Percentiles rank a stretch among this genome's conserved stretches.
Conservation (phyloP, 2,797 vertebrate species). For the Platalea minor region DNA sequence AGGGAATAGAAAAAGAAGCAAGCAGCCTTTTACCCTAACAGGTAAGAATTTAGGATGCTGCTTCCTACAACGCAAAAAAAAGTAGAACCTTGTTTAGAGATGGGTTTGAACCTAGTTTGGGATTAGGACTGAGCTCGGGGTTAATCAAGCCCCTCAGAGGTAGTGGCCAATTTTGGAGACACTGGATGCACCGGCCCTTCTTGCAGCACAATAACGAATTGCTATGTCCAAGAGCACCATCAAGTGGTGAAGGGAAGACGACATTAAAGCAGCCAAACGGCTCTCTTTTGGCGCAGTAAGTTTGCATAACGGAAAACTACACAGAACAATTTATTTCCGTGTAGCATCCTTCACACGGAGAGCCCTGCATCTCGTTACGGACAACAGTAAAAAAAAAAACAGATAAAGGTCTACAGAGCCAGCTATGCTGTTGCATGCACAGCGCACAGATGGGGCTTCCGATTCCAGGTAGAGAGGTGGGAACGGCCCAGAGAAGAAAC, state of each 20-base stretch:
- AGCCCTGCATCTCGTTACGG: not conserved
- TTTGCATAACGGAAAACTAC: not conserved
- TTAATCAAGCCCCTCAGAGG: not conserved
- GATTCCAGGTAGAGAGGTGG: not conserved
- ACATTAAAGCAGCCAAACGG: not conserved
- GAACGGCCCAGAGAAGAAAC: not conserved
- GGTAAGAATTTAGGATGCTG: not conserved
- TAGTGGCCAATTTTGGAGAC: not conserved
- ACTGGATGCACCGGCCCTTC: not conserved
- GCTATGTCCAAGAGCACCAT: slow-evolving; percentile 69
- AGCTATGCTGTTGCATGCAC: rapidly evolving
- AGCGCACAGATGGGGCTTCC: not conserved
- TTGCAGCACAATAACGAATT: not conserved
- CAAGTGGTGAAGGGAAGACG: slow-evolving; percentile 51
- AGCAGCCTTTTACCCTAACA: not conserved
- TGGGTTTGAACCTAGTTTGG: not conserved
- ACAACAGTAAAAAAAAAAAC: not conserved
- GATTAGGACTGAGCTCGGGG: not conserved
- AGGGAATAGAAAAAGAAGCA: not conserved
- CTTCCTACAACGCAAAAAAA: not conserved
- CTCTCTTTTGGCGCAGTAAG: not conserved
- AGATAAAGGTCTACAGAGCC: not conserved
- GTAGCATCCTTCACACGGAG: not conserved
- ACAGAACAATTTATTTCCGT: not conserved
- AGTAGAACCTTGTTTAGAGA: not conserved